These are phyloP conservation scores for Drosophila atripex DNA, from an alignment of 2,888 invertebrate species.

Conservation along the genomic window DNA sequence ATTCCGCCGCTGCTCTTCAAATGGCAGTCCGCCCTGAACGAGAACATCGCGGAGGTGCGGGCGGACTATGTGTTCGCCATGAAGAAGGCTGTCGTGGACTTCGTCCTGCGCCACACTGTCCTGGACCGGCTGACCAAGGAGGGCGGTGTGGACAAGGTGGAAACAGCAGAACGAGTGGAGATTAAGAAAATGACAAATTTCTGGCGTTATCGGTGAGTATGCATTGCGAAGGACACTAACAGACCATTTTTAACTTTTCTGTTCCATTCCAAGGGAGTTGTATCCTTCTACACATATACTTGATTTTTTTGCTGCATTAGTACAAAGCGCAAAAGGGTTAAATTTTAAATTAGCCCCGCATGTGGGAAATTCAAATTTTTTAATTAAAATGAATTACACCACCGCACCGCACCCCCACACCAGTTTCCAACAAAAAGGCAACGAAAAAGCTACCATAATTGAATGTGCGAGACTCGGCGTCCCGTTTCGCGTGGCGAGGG, in stretches of 20 bases:
- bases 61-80: slow-evolving; percentile 94
- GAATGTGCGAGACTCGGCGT: slow-evolving; percentile 32
- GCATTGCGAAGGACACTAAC: neutral
- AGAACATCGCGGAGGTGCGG: slow-evolving; percentile 90
- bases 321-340: neutral
- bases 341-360: slow-evolving; percentile 20
- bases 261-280: neutral
- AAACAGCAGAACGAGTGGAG: slow-evolving; percentile 85
- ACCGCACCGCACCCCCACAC: neutral
- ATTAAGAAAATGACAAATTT: slow-evolving; percentile 87
- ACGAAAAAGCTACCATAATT: slow-evolving; percentile 45
- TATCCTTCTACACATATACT: too few species aligned
- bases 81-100: slow-evolving; percentile 96
- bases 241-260: neutral
- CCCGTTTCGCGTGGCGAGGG: slow-evolving; percentile 11
- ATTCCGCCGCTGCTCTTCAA: slow-evolving; percentile 87
- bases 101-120: slow-evolving; percentile 91
- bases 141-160: slow-evolving; percentile 41
- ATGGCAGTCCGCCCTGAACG: slow-evolving; percentile 86
- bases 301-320: neutral
- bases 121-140: slow-evolving; percentile 63
- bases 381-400: slow-evolving; percentile 48
- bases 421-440: neutral
- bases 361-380: slow-evolving; percentile 29
- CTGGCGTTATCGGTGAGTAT: slow-evolving; percentile 86